Percentiles rank a stretch among this genome's conserved stretches.
Conservation (phyloP, 1,140 invertebrate genomes). For the Ips typographus region DNA sequence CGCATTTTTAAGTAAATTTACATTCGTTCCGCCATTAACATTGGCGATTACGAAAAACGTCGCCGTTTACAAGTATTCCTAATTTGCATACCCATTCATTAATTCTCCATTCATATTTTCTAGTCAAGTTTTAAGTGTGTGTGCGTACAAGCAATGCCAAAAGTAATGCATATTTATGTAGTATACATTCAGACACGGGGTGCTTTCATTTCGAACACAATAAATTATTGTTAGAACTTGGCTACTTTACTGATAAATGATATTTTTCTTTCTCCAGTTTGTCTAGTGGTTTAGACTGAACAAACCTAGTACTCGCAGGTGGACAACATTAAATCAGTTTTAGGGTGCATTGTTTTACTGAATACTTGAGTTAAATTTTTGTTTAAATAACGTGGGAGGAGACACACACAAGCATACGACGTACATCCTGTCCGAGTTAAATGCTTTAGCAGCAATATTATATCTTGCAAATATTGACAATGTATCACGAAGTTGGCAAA, state of each 20-base stretch:
- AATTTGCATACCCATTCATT: constrained; percentile 31
- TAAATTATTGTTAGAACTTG: no score
- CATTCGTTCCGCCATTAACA: constrained; percentile 23
- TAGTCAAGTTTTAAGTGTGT: constrained; percentile 15
- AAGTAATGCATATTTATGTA: constrained; percentile 21
- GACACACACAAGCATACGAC: constrained; percentile 11
- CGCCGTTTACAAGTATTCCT: constrained; percentile 17
- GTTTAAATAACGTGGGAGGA: constrained; percentile 22
- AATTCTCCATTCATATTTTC: constrained; percentile 28
- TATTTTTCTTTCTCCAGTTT: background rate
- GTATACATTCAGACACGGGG: no score
- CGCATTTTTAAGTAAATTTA: constrained; percentile 14
- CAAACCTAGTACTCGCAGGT: background rate
- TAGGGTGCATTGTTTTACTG: constrained; percentile 4
- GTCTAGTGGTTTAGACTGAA: no score
- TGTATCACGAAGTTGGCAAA: constrained; percentile 23
- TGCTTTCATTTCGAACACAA: no score
- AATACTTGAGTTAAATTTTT: constrained; percentile 22
- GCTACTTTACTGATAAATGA: background rate
- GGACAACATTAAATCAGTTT: background rate
- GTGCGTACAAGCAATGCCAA: constrained; percentile 3
- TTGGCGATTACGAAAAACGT: constrained; percentile 26
- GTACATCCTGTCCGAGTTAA: constrained; percentile 12
- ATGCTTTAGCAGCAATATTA: constrained; percentile 12
- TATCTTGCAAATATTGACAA: constrained; percentile 20